Conservation (phyloP, 2,113 vertebrate genomes). For the Asarcornis scutulata region DNA sequence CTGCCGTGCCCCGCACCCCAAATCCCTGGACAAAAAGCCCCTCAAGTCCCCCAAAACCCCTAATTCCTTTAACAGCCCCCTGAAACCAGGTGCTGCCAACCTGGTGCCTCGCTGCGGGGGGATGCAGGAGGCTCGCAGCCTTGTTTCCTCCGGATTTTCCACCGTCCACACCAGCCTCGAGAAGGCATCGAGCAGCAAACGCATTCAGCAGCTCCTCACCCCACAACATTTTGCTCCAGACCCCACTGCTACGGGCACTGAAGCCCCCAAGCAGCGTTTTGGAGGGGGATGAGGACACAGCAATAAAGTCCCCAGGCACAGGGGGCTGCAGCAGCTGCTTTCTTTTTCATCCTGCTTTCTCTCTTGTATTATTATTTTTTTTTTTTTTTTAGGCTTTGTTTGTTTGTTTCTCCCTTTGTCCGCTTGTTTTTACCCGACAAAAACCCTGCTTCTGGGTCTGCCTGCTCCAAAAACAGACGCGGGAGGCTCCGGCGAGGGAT, state of each 20-base stretch:
- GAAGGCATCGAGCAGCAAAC: not conserved
- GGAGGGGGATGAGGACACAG: accelerated
- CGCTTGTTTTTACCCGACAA: not conserved
- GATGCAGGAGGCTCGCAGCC: not conserved
- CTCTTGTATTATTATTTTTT: accelerated
- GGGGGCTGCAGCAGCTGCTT: not conserved
- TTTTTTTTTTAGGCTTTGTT: too few species aligned
- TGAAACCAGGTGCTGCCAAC: not conserved
- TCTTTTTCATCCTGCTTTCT: not conserved
- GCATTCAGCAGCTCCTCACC: not conserved
- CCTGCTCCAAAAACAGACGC: accelerated
- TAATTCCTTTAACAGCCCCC: not conserved
- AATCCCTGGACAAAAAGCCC: not conserved
- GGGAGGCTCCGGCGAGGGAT: not conserved
- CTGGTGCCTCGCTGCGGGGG: accelerated
- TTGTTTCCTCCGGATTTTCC: not conserved
- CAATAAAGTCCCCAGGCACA: not conserved
- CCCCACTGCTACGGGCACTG: accelerated
- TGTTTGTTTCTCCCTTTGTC: too few species aligned
- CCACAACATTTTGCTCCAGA: not conserved
- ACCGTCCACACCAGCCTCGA: accelerated
- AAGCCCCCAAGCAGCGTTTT: not conserved
- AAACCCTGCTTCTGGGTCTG: not conserved
- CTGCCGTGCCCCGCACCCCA: accelerated
- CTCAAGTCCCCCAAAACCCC: too few species aligned